Conservation (phyloP, 2,888 invertebrate genomes). For the Amiota minor region DNA sequence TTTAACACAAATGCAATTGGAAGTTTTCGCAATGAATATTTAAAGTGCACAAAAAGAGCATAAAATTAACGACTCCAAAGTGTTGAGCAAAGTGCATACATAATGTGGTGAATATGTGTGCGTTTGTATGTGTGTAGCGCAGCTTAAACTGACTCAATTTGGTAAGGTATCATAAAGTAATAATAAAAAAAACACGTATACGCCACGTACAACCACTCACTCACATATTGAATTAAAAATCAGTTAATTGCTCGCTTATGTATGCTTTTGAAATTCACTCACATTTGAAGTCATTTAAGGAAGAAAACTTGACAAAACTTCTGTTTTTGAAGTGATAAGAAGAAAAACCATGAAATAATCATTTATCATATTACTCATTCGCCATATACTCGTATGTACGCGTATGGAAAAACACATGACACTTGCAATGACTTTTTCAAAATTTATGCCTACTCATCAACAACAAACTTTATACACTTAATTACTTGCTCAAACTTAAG, state of each 20-base stretch:
- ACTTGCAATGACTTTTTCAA: not conserved
- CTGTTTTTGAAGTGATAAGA: not conserved
- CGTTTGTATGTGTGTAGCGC: no score
- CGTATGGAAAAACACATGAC: not conserved
- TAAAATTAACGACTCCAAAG: conserved; percentile 61
- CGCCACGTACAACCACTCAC: not conserved
- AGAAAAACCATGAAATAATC: not conserved
- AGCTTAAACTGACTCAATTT: no score
- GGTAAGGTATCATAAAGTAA: no score
- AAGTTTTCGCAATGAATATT: conserved; percentile 61
- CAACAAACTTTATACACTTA: conserved; percentile 23
- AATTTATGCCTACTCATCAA: conserved; percentile 1
- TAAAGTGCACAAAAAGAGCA: conserved; percentile 51
- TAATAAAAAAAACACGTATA: no score
- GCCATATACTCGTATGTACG: not conserved
- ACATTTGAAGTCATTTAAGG: no score
- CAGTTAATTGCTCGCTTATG: not conserved
- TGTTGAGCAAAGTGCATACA: conserved; percentile 66
- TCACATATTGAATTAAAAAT: not conserved
- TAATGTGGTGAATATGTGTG: conserved; percentile 48
- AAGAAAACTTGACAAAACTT: no score
- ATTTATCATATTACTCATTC: not conserved
- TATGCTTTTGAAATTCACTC: no score
- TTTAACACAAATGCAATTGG: conserved; percentile 64
- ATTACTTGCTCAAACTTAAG: conserved; percentile 12